Evolutionary conservation across 2,797 vertebrate genomes (phyloP).

Genomic region (Sebastolobus altivelis): DNA sequence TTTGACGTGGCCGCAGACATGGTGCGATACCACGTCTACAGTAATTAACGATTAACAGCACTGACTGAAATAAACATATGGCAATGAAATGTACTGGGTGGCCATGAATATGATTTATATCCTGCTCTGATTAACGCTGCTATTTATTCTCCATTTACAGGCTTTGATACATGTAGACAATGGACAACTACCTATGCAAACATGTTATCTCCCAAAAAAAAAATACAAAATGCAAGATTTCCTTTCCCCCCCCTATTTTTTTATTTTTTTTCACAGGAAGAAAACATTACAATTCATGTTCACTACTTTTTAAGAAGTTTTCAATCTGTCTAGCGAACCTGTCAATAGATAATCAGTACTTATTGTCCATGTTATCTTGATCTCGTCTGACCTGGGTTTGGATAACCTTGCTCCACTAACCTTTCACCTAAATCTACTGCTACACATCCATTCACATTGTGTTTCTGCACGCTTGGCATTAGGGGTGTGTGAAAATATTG

Average conservation of each 20-base stretch:
- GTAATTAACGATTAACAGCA: constrained; percentile 41
- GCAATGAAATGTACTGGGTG: neutral
- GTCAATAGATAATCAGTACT: constrained; percentile 25
- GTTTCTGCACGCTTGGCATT: neutral
- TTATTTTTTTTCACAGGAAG: neutral
- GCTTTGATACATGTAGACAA: neutral
- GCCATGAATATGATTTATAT: neutral
- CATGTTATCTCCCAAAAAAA: neutral
- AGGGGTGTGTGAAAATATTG: no score
- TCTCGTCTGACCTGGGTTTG: constrained; percentile 16
- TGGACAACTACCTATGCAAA: neutral
- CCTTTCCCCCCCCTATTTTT: neutral
- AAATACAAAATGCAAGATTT: neutral
- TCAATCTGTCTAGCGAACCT: neutral
- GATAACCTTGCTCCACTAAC: constrained; percentile 20
- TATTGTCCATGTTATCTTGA: constrained; percentile 23
- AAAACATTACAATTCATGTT: neutral
- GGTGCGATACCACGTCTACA: neutral
- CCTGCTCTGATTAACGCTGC: neutral
- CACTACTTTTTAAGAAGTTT: neutral
- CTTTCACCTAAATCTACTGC: constrained; percentile 45
- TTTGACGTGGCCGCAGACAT: neutral
- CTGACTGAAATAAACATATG: neutral
- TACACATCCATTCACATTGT: neutral
- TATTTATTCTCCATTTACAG: neutral